Evolutionary conservation across 37 sponge, comb jelly and placozoan species (phyloP).

Genomic region (Chondrilla cf. caribensis): DNA sequence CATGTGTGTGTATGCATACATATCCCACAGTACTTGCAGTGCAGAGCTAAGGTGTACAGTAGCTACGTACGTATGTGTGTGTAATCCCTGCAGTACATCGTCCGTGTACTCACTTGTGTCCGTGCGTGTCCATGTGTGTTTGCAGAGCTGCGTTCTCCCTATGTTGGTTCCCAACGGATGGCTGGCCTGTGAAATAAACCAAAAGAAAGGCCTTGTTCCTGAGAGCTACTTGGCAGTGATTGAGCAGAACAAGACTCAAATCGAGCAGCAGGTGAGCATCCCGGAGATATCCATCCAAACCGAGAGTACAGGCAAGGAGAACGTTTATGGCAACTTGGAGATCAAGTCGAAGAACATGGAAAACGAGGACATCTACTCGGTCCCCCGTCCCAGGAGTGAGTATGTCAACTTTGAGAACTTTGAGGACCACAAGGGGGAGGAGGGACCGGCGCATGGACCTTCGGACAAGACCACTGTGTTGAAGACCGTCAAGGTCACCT

Average conservation of each 20-base stretch:
- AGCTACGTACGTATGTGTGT: not conserved
- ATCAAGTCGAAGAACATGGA: not conserved
- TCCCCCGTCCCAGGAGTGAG: not conserved
- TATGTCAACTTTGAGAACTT: slow-evolving; percentile 7
- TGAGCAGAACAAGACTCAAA: not conserved
- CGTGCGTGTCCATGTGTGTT: not conserved
- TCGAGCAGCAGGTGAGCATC: too few relatives aligned
- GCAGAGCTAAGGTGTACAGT: too few relatives aligned
- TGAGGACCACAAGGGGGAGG: slow-evolving; percentile 13
- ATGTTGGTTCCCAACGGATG: slow-evolving; percentile 20
- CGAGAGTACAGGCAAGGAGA: not conserved
- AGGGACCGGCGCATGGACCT: not conserved
- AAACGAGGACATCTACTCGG: not conserved
- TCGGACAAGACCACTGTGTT: not conserved
- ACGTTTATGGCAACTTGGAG: not conserved
- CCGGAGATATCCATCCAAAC: not conserved
- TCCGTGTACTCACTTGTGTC: not conserved
- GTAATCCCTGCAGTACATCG: too few relatives aligned
- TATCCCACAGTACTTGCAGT: too few relatives aligned
- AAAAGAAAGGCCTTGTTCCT: slow-evolving; percentile 42
- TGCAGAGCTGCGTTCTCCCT: not conserved
- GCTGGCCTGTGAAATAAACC: slow-evolving; percentile 28
- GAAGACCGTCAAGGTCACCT: slow-evolving; percentile 48
- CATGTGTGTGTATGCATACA: too few relatives aligned
- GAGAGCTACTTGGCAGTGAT: slow-evolving; percentile 42